These are phyloP conservation scores for Deroplatys truncata DNA, from an alignment of 2,888 invertebrate species.

Conservation along the genomic window DNA sequence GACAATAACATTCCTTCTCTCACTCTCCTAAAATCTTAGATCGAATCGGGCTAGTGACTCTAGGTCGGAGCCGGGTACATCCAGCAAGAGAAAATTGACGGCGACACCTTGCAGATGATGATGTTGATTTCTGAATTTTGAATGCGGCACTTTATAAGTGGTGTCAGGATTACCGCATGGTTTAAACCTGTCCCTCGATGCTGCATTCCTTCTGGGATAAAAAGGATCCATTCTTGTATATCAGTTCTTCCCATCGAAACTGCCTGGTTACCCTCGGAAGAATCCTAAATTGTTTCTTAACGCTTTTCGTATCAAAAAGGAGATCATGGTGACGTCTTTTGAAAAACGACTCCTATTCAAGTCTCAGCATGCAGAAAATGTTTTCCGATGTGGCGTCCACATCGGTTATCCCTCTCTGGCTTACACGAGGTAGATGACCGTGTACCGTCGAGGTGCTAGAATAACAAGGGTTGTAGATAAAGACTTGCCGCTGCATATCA, in stretches of 20 bases:
- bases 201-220: not conserved
- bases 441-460: not conserved
- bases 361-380: slow-evolving; percentile 14
- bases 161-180: not conserved
- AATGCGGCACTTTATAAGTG: not conserved
- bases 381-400: slow-evolving; percentile 6
- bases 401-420: not conserved
- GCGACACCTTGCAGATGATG: not conserved
- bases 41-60: not conserved
- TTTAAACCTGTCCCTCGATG: not conserved
- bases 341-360: slow-evolving; percentile 11
- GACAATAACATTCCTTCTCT: not conserved
- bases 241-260: not conserved
- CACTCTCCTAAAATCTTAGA: not conserved
- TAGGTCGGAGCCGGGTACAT: not conserved
- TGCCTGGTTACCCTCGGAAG: not conserved
- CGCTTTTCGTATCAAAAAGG: slow-evolving; percentile 8
- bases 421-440: not conserved
- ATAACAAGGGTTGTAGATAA: not conserved
- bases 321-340: slow-evolving; percentile 5
- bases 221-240: not conserved
- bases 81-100: not conserved
- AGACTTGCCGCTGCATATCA: slow-evolving; percentile 9
- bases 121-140: not conserved
- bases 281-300: slow-evolving; percentile 1